Evolutionary conservation across 2,797 vertebrate genomes (phyloP), one percentile per base, ranked within the genome.

Genomic region (Mormyrus proboscirostris): DNA sequence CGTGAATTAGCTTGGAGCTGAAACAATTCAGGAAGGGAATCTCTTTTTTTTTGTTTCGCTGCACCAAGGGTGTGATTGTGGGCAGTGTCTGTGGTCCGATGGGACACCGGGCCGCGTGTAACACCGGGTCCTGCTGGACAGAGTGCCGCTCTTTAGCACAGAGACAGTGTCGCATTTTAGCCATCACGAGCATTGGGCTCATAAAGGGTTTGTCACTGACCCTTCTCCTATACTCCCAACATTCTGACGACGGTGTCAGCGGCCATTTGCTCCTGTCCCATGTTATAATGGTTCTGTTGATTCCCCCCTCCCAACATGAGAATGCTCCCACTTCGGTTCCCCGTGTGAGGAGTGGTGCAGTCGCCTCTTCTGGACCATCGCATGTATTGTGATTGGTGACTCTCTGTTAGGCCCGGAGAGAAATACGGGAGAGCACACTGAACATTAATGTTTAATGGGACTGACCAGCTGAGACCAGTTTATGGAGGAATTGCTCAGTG

Each of bases 381-480:
- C 22, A 8, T 19, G 16, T 22, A 25, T 84, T 8, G 41, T 50
- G 82, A 49, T 47, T 84, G 25, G 65, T 4, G 12, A 29, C 25
- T 50, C 82, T 50, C n/a, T 25, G 41, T 10, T 47, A 47, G 47
- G n/a, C 83, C 44, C n/a, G 9, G 8, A 16, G 49, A 53, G 47
- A 14, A 86, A 86, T 9, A 33, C 16, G 12, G 19, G 4, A 7
- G 2, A 51, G 49, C 16, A 1, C 14, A 57, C 55, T 57, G 55
- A n/a, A n/a, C 84, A 10, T 49, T 86, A 51, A 86, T 50, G 50
- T 86, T 25, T 86, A 86, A 86, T 86, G 22, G 50, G 84, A 44
- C 47, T 25, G n/a, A 50, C 19, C 82, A 85, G 82, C 82, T 47
- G 47, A 25, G 82, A n/a, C 82, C 22, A 22, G n/a, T 53, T 89